These are phyloP conservation scores for Mormyrus lacerda DNA, from an alignment of 2,113 vertebrate genomes.

Conservation along the genomic window DNA sequence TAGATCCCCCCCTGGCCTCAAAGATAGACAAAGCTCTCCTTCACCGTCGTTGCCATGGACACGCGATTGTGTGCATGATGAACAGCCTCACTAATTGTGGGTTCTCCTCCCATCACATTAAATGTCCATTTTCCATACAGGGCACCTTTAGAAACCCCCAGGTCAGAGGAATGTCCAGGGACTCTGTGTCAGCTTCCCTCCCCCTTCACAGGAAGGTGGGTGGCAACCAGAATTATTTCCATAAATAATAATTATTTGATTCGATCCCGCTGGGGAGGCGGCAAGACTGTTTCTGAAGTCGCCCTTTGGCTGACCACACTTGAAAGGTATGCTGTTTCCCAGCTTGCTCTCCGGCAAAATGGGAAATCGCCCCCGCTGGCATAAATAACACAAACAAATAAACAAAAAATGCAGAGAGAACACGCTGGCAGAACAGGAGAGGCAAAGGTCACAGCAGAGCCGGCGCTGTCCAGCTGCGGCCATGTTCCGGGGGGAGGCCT, in stretches of 20 bases:
- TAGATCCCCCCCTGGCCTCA: not conserved
- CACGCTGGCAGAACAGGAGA: not conserved
- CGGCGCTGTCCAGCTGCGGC: not conserved
- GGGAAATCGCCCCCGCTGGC: not conserved
- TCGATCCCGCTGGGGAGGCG: not conserved
- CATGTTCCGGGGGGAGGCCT: not conserved
- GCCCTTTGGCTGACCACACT: not conserved
- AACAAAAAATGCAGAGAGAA: not conserved
- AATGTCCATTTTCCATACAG: not conserved
- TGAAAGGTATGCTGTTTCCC: not conserved
- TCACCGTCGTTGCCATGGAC: not conserved
- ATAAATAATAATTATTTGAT: constrained; percentile 14
- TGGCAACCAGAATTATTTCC: not conserved
- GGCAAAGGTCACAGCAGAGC: not conserved
- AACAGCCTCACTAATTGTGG: not conserved
- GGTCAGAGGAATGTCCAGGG: constrained; percentile 7
- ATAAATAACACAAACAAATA: not conserved
- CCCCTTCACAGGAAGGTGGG: not conserved
- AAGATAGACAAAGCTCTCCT: not conserved
- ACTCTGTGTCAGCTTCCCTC: not conserved
- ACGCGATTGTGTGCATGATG: not conserved
- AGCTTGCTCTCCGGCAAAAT: constrained; percentile 3
- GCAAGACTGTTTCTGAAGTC: not conserved
- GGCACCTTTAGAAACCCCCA: not conserved
- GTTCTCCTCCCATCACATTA: not conserved